A percentile compares a stretch with the other conserved stretches of the same genome.
Conservation (phyloP, 53 echinoderm and acorn worm species). For the Arbacia lixula region DNA sequence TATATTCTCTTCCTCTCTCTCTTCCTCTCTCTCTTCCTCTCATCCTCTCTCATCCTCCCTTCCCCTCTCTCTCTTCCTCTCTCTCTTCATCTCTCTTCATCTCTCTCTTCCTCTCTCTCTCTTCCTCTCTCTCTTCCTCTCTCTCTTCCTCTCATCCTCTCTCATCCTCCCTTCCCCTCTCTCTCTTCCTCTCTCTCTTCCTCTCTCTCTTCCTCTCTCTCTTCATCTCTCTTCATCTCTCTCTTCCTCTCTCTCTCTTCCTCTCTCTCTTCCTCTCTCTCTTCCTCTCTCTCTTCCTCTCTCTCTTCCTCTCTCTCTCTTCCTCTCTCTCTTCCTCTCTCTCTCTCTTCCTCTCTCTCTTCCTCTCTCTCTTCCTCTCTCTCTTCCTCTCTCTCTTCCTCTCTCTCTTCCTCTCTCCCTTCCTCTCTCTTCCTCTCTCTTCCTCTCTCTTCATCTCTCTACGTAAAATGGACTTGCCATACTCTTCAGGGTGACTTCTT, state of each 20-base stretch:
- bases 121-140: too few relatives aligned
- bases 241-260: not conserved
- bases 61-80: too few relatives aligned
- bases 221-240: not conserved
- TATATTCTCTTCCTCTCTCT: too few relatives aligned
- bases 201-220: not conserved
- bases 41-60: too few relatives aligned
- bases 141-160: not conserved
- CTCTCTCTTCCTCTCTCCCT: not conserved
- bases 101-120: too few relatives aligned
- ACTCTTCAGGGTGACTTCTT: too few relatives aligned
- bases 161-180: not conserved
- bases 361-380: not conserved
- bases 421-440: not conserved
- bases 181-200: not conserved
- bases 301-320: not conserved
- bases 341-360: not conserved
- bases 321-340: not conserved
- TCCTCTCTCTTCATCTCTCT: not conserved
- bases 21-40: too few relatives aligned
- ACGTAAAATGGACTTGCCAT: too few relatives aligned
- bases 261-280: not conserved
- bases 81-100: too few relatives aligned
- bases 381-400: not conserved
- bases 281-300: not conserved